Base-by-base conservation (phyloP, 2,888 invertebrate species). In the Zygogramma bicolorata region DNA sequence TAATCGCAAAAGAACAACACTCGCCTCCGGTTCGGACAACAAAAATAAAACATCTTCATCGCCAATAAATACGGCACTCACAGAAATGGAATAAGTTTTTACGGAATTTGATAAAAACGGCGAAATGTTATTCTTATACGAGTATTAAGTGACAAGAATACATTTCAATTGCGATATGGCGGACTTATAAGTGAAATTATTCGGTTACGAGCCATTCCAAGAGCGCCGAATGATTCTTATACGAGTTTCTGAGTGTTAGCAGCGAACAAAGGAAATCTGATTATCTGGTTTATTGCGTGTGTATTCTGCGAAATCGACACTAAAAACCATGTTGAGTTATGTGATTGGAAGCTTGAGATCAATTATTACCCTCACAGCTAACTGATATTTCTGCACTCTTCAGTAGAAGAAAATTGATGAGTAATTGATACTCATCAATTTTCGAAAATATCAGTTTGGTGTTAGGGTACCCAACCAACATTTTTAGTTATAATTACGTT, bases 31-130 rank as follows among this genome's bases (percentile, higher is more conserved):
- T 58, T 18, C 27, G 40, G 57, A 53, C 49, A 69, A 31, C 49
- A 63, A 70, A 69, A 66, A 67, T 42, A 74, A 65, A 68, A 59
- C 46, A 65, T 59, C 40, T 46, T 53, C 53, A 67, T 71, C 66
- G 65, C 71, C 65, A 74, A 74, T 75, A 71, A 75, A 75, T 75
- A 73, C 67, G 18, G 61, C 57, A 69, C 63, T 69, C 63, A 57
- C 13, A 53, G 68, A 57, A 71, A 73, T 75, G 73, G 71, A 73
- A 73, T 73, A 67, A 60, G 68, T 66, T 70, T 75, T 71, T 69
- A 73, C 65, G 71, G 73, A 73, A 74, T 71, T 73, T 74, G 71
- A 75, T 73, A 75, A 73, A 73, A 75, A 71, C 71, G 57, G 69
- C 71, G 69, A 75, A 75, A 22, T 71, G 73, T 71, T 73, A 75